phyloP scores from a whole-genome alignment of 2,797 vertebrate species.

The Myotis pilosus region DNA sequence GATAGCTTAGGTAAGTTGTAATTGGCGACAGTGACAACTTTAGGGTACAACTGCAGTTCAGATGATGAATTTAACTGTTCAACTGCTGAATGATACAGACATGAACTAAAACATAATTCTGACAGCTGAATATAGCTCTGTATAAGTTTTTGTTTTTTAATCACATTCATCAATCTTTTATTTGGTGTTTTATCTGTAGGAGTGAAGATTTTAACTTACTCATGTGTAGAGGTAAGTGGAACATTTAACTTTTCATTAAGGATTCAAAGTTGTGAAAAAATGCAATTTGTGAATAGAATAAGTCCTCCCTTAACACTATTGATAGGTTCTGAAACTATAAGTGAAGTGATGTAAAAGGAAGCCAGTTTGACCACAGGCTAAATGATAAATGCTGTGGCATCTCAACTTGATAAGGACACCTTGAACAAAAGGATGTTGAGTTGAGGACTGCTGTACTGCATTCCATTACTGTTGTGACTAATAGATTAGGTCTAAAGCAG shows the following conservation, averaged over 20 bases:
- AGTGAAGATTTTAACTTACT: constrained; percentile 17
- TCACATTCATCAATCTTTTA: background rate
- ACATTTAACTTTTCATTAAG: background rate
- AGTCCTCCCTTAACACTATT: background rate
- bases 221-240: constrained; percentile 54
- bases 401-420: background rate
- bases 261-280: background rate
- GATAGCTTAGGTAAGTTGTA: constrained; percentile 56
- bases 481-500: background rate
- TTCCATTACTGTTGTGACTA: background rate
- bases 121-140: constrained; percentile 61
- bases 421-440: background rate
- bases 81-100: constrained; percentile 86
- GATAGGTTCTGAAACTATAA: background rate
- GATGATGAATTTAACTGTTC: constrained; percentile 85
- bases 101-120: constrained; percentile 84
- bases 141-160: background rate
- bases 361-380: background rate
- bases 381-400: background rate
- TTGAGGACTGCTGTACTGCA: background rate
- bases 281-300: background rate
- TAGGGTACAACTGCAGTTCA: constrained; percentile 67
- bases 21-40: background rate
- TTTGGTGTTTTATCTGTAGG: constrained; percentile 52
- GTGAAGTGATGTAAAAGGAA: background rate